Evolutionary conservation across 1,140 invertebrate genomes (phyloP), one percentile per base, ranked within the genome.

Genomic region (Apis laboriosa): DNA sequence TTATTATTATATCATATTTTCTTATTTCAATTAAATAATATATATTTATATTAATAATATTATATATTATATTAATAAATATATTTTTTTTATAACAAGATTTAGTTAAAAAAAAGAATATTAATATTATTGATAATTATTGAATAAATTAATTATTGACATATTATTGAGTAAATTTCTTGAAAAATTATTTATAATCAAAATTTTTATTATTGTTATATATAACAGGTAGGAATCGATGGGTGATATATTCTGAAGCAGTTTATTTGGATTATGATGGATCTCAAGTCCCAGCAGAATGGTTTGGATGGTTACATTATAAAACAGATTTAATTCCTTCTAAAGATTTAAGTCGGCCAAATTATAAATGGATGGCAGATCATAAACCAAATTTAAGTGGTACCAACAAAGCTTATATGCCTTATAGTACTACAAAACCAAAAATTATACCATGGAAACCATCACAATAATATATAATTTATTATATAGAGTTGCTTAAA

Each of bases 211-310:
- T 64, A 28, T 34, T 17, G 1, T 64, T 34, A 64, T 92, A 88
- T 64, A 64, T 92, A 88, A 61, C 70, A 97, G 96, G 96, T 70
- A 95, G 98, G 77, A 99, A 99, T 94, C 95, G 99, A 86, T 99
- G 99, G 99, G 96, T 99, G 9, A 96, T 97, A 88, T 99, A 98
- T 92, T 94, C 96, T 15, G 96, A 97, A 19, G 95, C 96, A 84
- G 94, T 96, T 78, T 94, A 95, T 90, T 92, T 98, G 89, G 96
- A 99, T 92, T 99, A 99, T 93, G 99, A 99, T 95, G 99, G 95
- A 2, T 98, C 97, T 89, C 97, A 99, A 95, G 95, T 99, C 17
- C 96, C 98, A n/a, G 94, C 98, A 61, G 98, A 99, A 95, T 99
- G 98, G 98, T 97, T 94, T 92, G 96, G 97, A 58, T 98, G 97